Percentiles rank a stretch among this genome's conserved stretches.
phyloP scores from a whole-genome alignment of 2,888 invertebrate species.

The Pollenia labialis region DNA sequence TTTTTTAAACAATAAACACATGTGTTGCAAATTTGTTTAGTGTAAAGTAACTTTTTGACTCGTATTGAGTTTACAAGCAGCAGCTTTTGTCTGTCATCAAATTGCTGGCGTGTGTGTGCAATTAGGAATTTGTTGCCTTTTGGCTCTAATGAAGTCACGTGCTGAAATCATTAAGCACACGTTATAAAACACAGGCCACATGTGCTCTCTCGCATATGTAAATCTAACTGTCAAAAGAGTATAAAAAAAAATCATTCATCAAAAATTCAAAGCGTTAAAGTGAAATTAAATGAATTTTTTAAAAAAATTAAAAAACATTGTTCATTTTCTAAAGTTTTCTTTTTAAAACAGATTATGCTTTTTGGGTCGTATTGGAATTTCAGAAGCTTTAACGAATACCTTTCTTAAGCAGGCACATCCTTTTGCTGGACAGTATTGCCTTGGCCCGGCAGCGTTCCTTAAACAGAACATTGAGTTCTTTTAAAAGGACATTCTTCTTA shows the following conservation, averaged over 20 bases:
- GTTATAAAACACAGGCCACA: neutral
- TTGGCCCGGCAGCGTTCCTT: too few relatives aligned
- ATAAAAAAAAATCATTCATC: conserved; percentile 5
- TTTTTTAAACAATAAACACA: neutral
- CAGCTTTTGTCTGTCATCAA: conserved; percentile 39
- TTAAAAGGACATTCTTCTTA: too few relatives aligned
- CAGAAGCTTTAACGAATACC: too few relatives aligned
- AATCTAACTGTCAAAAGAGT: conserved; percentile 29
- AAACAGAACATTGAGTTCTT: too few relatives aligned
- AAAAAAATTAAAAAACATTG: too few relatives aligned
- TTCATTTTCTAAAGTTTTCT: too few relatives aligned
- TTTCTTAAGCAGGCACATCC: too few relatives aligned
- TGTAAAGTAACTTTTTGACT: conserved; percentile 56
- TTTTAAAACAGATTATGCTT: too few relatives aligned
- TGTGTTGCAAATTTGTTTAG: conserved; percentile 33
- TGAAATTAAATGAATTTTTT: too few relatives aligned
- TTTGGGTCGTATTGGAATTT: too few relatives aligned
- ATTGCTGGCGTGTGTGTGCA: conserved; percentile 48
- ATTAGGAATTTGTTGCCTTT: conserved; percentile 49
- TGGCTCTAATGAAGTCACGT: conserved; percentile 61
- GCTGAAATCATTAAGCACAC: conserved; percentile 51
- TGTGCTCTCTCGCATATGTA: neutral
- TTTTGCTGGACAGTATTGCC: too few relatives aligned
- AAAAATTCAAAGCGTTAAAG: neutral
- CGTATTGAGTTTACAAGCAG: neutral